Conservation (phyloP, 2,888 invertebrate genomes). For the Megamerina dolium region DNA sequence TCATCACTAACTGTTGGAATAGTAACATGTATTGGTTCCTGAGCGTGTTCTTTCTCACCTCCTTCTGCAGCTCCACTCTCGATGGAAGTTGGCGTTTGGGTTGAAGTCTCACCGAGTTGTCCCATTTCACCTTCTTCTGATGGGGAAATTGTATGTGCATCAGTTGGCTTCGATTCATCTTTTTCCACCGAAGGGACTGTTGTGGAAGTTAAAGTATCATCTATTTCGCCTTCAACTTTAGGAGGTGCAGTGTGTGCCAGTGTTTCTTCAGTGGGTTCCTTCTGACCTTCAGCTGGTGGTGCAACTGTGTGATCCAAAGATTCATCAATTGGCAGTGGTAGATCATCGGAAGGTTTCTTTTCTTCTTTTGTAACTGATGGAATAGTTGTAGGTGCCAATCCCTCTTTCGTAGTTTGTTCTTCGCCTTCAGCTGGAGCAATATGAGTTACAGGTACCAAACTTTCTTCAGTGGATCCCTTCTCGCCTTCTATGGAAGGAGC, state of each 20-base stretch:
- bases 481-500: slow-evolving; percentile 1
- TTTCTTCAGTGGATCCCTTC: slow-evolving; percentile 1
- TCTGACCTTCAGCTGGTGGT: slow-evolving; percentile 7
- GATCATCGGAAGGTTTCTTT: background rate
- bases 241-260: slow-evolving; percentile 14
- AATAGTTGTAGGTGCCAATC: background rate
- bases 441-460: background rate
- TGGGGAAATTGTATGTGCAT: background rate
- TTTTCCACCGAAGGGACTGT: slow-evolving; percentile 2
- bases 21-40: too few relatives aligned
- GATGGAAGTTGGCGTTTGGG: slow-evolving; percentile 6
- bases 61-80: too few relatives aligned
- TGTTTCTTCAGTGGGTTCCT: slow-evolving; percentile 13
- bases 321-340: background rate
- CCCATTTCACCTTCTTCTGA: too few relatives aligned
- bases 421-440: background rate
- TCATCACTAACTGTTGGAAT: too few relatives aligned
- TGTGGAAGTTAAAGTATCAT: background rate
- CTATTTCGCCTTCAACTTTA: slow-evolving; percentile 7
- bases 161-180: slow-evolving; percentile 1
- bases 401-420: slow-evolving; percentile 1
- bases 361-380: slow-evolving; percentile 5
- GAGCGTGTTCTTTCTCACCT: too few relatives aligned
- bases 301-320: slow-evolving; percentile 10
- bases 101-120: too few relatives aligned